Conservation (phyloP, 2,113 vertebrate species). For the Spilogale gracilis region DNA sequence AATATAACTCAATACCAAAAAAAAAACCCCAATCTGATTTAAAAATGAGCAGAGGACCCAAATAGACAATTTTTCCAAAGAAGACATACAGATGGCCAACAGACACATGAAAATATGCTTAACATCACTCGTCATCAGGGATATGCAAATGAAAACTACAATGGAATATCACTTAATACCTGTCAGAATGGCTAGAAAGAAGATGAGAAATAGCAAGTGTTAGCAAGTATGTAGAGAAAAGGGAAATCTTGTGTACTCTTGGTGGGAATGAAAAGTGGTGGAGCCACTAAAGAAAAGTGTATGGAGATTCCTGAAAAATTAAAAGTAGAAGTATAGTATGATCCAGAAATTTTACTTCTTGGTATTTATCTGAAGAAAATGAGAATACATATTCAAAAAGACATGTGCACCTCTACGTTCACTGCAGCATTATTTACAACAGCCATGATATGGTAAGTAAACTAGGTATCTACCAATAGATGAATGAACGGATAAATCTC, state of each 20-base stretch:
- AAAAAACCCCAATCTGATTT: not conserved
- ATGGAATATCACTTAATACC: not conserved
- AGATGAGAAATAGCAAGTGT: not conserved
- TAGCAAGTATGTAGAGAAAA: not conserved
- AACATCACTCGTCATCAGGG: not conserved
- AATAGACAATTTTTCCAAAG: not conserved
- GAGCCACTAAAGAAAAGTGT: not conserved
- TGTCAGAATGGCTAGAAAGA: not conserved
- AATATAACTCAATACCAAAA: not conserved
- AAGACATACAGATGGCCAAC: not conserved
- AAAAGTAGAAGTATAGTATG: not conserved
- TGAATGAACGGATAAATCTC: not conserved
- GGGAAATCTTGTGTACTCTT: not conserved
- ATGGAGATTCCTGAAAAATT: not conserved
- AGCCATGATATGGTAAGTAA: not conserved
- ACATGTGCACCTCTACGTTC: not conserved
- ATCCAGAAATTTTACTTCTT: not conserved
- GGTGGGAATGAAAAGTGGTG: not conserved
- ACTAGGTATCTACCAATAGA: not conserved
- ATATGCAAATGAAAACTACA: not conserved
- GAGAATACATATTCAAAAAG: not conserved
- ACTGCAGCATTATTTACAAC: not conserved
- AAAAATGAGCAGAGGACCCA: not conserved
- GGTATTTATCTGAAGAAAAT: not conserved
- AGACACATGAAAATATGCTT: not conserved